Base-by-base conservation (phyloP, 2,797 vertebrate genomes). In the Phrynocephalus guinanensis region DNA sequence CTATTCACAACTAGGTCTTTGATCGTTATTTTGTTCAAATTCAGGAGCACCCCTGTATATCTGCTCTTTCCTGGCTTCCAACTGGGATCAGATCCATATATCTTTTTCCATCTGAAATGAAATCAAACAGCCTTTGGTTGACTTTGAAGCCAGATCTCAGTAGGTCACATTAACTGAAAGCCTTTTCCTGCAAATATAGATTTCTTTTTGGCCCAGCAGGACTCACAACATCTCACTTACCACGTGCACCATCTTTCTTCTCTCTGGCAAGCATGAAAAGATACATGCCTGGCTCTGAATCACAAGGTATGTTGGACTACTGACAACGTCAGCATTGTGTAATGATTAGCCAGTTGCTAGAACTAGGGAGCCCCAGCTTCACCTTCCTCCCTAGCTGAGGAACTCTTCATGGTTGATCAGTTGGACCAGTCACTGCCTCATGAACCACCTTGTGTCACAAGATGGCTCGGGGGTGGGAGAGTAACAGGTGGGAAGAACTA, bases 11-110 rank as follows among this genome's bases (percentile, higher is more conserved):
- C 66, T 60, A 33, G 15, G 13, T 52, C 85, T 86, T 86, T 86
- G 85, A 86, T 71, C 67, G 60, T 60, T 56, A 60, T 86, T 60
- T 67, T 79, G 38, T 79, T 86, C n/a, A 71, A 79, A 79, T 86
- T 71, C 50, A 79, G 30, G 85, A 86, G 26, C n/a, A 22, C 66
- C 52, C 48, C 50, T 79, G 48, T 79, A 2, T 38, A 71, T 71
- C 18, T 56, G 48, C n/a, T 48, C 48, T 70, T 78, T 78, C 44
- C 66, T 85, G 44, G 13, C 28, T 79, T 9, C 63, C 44, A 24
- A 3, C 44, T 68, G 10, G 38, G 15, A 30, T 30, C 24, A 67
- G 50, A 85, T 63, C 83, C 56, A 75, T 20, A 75, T 9, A 9
- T 52, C 44, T 71, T 83, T 52, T 50, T 50, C 44, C 10, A 28